phyloP scores from a whole-genome alignment of 1,140 invertebrate species.

The Rhagoletis zephyria region DNA sequence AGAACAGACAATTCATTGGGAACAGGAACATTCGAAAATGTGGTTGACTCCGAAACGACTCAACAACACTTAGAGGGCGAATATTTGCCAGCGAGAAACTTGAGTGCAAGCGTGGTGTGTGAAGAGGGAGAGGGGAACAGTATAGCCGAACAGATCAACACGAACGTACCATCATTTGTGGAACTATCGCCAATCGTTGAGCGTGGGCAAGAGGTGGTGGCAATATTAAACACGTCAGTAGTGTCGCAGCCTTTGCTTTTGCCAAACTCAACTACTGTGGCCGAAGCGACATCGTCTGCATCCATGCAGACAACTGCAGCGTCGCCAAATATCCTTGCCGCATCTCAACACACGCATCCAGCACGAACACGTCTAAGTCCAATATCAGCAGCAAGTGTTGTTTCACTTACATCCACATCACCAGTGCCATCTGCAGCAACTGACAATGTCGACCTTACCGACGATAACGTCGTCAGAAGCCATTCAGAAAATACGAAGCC shows the following conservation, averaged over 20 bases:
- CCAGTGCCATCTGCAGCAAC: background rate
- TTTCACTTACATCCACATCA: background rate
- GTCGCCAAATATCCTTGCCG: background rate
- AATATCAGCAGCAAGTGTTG: background rate
- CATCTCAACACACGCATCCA: background rate
- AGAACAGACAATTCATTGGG: background rate
- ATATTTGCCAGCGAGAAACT: background rate
- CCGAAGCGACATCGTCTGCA: background rate
- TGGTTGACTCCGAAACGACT: background rate
- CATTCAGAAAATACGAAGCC: background rate
- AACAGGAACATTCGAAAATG: background rate
- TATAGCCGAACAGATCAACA: background rate
- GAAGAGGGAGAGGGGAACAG: background rate
- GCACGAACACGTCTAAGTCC: background rate
- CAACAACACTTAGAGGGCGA: background rate
- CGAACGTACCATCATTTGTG: background rate
- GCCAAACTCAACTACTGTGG: background rate
- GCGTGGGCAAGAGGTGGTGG: slow-evolving; percentile 3
- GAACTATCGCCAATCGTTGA: background rate
- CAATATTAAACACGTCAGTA: slow-evolving; percentile 25
- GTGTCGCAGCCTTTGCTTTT: background rate
- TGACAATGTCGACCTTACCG: background rate
- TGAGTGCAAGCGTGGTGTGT: background rate
- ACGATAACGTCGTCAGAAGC: background rate
- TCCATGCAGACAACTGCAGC: background rate